phyloP scores from a whole-genome alignment of 2,888 invertebrate species.

The Drosophila neotestacea region DNA sequence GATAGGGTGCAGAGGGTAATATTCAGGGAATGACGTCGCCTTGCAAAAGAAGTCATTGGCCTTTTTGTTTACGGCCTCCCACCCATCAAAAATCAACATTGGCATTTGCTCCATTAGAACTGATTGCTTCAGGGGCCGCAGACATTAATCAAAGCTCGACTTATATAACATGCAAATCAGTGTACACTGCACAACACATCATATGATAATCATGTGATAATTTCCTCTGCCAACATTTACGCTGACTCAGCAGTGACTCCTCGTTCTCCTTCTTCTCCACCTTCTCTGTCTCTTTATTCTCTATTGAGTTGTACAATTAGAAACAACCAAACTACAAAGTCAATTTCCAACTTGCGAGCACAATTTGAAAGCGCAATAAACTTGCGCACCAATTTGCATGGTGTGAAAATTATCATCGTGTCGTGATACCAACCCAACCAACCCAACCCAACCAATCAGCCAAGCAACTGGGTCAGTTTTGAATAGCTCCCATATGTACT shows the following conservation, averaged over 20 bases:
- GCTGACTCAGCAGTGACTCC: constrained; percentile 52
- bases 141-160: constrained; percentile 50
- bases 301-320: constrained; percentile 68
- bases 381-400: constrained; percentile 62
- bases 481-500: constrained; percentile 15
- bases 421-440: neutral
- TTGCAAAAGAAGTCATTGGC: constrained; percentile 65
- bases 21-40: constrained; percentile 35
- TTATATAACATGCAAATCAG: constrained; percentile 56
- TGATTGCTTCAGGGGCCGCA: constrained; percentile 51
- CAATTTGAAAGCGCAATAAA: constrained; percentile 64
- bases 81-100: constrained; percentile 37
- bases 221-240: constrained; percentile 36
- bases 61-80: constrained; percentile 45
- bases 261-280: constrained; percentile 1
- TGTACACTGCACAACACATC: constrained; percentile 39
- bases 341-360: constrained; percentile 23
- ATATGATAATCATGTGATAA: constrained; percentile 78
- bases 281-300: neutral
- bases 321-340: constrained; percentile 43
- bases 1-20: constrained; percentile 16
- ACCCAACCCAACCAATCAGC: constrained; percentile 2
- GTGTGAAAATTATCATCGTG: constrained; percentile 72
- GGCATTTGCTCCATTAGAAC: constrained; percentile 58
- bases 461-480: constrained; percentile 24